phyloP scores from a whole-genome alignment of 2,888 invertebrate species.

The Apamea sordens region DNA sequence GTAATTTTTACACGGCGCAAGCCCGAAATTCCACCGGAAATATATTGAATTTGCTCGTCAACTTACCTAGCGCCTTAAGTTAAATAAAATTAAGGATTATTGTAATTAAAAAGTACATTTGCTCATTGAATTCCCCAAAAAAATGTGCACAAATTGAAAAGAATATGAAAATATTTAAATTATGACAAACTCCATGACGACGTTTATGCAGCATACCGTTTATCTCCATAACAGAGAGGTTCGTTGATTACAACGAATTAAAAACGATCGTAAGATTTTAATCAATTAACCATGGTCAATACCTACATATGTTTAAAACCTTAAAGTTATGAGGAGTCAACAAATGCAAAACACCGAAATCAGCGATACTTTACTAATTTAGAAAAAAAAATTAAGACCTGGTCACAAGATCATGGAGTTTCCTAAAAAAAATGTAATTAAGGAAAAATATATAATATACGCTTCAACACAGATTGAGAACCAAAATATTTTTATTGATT shows the following conservation, averaged over 20 bases:
- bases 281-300: slow-evolving; percentile 9
- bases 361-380: no score
- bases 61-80: background rate
- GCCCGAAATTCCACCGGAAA: background rate
- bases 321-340: slow-evolving; percentile 7
- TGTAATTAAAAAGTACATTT: background rate
- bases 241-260: slow-evolving; percentile 20
- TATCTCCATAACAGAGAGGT: background rate
- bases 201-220: background rate
- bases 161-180: background rate
- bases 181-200: background rate
- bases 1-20: background rate
- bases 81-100: background rate
- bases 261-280: slow-evolving; percentile 26
- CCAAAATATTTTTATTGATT: no score
- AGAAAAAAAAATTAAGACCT: background rate
- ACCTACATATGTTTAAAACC: slow-evolving; percentile 2
- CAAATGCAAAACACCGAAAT: background rate
- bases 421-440: background rate
- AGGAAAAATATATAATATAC: background rate
- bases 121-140: background rate
- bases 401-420: no score
- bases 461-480: background rate
- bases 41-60: background rate
- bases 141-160: background rate